Conservation (phyloP, 2,797 vertebrate genomes). For the Numenius phaeopus region DNA sequence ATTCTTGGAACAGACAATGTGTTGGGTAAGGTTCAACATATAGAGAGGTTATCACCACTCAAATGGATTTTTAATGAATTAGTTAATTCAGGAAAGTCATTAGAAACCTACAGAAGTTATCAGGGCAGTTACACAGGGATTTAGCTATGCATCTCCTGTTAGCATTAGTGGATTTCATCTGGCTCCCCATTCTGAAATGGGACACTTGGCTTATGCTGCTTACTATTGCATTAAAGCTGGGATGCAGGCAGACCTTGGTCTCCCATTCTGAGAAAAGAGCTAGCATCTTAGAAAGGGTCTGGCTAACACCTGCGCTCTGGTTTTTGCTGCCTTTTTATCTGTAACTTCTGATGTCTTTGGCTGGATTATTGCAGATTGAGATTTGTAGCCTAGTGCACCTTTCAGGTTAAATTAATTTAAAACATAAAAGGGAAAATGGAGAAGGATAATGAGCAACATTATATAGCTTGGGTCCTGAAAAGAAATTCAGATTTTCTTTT, state of each 20-base stretch:
- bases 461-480: neutral
- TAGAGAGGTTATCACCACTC: neutral
- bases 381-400: neutral
- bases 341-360: neutral
- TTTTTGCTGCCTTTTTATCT: neutral
- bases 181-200: neutral
- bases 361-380: neutral
- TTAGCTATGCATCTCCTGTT: neutral
- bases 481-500: neutral
- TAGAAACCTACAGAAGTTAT: constrained; percentile 21
- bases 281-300: neutral
- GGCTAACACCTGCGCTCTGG: neutral
- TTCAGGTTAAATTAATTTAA: neutral
- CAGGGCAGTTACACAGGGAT: neutral
- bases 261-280: neutral
- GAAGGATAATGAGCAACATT: neutral
- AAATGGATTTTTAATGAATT: constrained; percentile 36
- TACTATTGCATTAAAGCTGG: neutral
- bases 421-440: neutral
- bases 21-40: constrained; percentile 1
- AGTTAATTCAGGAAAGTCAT: neutral
- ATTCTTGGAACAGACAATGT: neutral
- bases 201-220: neutral
- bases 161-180: neutral
- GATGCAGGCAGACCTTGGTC: neutral